Evolutionary conservation across 2,113 vertebrate species (phyloP).

Genomic region (Psilopogon haemacephalus): DNA sequence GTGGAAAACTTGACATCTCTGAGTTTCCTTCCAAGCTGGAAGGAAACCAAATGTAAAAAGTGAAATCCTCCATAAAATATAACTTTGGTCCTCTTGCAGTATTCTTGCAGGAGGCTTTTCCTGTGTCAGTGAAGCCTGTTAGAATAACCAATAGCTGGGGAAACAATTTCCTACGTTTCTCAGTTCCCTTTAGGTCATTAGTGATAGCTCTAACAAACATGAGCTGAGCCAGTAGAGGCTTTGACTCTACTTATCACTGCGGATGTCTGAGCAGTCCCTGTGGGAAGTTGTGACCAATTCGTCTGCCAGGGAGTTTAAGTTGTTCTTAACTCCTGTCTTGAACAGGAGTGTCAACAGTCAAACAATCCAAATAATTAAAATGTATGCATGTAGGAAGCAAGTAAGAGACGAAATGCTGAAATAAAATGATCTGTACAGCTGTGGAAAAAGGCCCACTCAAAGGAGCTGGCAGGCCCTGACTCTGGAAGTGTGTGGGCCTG

Average conservation of each 20-base stretch:
- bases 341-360: neutral
- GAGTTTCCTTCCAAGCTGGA: constrained; percentile 49
- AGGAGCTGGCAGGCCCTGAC: neutral
- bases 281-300: constrained; percentile 36
- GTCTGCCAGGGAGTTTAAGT: constrained; percentile 28
- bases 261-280: constrained; percentile 31
- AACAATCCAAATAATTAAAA: neutral
- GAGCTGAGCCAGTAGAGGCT: constrained; percentile 37
- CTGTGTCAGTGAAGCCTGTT: neutral
- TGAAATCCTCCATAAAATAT: constrained; percentile 47
- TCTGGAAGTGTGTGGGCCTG: neutral
- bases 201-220: constrained; percentile 64
- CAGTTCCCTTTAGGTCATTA: constrained; percentile 61
- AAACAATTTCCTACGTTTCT: constrained; percentile 36
- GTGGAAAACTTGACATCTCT: constrained; percentile 41
- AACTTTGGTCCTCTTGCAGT: constrained; percentile 35
- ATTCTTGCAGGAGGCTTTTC: constrained; percentile 24
- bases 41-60: constrained; percentile 26
- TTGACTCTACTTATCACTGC: constrained; percentile 48
- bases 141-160: constrained; percentile 35
- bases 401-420: neutral
- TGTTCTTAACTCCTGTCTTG: constrained; percentile 13
- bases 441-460: neutral
- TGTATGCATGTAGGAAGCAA: neutral
- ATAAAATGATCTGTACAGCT: neutral